phyloP scores from a whole-genome alignment of 2,113 vertebrate species.

The Hippocampus mohnikei region DNA sequence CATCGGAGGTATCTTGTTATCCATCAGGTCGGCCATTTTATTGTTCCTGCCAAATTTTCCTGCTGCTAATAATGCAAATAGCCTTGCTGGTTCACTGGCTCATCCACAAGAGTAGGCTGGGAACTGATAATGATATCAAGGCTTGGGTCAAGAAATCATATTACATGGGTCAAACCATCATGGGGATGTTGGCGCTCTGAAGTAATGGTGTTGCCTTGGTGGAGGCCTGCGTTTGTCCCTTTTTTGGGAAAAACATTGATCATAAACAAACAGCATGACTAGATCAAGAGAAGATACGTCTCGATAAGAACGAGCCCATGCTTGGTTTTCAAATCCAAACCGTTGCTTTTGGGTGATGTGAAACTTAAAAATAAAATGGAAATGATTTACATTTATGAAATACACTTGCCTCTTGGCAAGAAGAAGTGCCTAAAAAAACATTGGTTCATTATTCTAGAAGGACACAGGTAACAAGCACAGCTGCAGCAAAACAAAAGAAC shows the following conservation, averaged over 20 bases:
- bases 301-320: background rate
- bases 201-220: background rate
- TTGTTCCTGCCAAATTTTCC: background rate
- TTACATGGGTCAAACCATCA: background rate
- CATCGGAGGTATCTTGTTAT: too few relatives aligned
- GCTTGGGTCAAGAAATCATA: background rate
- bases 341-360: background rate
- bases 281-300: background rate
- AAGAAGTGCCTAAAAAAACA: background rate
- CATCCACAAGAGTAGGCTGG: background rate
- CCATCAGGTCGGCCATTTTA: too few relatives aligned
- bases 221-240: background rate
- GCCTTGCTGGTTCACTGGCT: background rate
- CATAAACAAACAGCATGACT: background rate
- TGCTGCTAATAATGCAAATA: background rate
- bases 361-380: background rate
- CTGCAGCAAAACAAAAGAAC: slow-evolving; percentile 6
- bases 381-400: too few relatives aligned
- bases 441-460: background rate
- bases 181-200: background rate
- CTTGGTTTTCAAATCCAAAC: background rate
- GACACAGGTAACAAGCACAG: slow-evolving; percentile 22
- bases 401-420: background rate
- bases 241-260: slow-evolving; percentile 4
- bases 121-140: background rate